Evolutionary conservation across 2,888 invertebrate species (phyloP), one percentile per base, ranked within the genome.

Genomic region (Ctenicera cuprea): DNA sequence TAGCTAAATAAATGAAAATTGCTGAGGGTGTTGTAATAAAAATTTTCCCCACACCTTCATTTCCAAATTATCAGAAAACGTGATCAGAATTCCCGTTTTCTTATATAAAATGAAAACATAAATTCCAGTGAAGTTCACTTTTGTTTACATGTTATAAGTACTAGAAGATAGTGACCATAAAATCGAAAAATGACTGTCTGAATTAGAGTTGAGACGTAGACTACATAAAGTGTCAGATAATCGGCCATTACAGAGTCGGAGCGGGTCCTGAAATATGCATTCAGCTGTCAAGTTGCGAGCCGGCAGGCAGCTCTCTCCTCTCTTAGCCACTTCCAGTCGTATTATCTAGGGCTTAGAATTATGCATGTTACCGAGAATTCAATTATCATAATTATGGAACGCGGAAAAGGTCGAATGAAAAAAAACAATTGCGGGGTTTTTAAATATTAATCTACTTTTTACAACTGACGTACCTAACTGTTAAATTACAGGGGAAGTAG

Each of bases 191-290:
- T 73, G 73, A 43, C 43, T 62, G 70, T 65, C 30, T 20, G 74
- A 70, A 74, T 74, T 74, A 74, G 61, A 74, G 74, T 66, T 69
- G 69, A 69, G 74, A 74, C 59, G 59, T 61, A 74, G 74, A 74
- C 74, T 74, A 72, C 72, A 73, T 75, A 75, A 75, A 75, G 72
- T 73, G 75, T 73, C 75, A 71, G 72, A 72, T 75, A 75, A 75
- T 75, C 72, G 75, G 70, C 75, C 75, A 75, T 75, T 76, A 72
- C 73, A 54, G 73, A 73, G 73, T 75, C 73, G 65, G 75, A 74
- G 70, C 74, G 76, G 71, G 78, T 67, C 76, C 73, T 78, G 77
- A 78, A 78, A 78, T 78, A 78, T 78, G 78, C 78, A 78, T 78
- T 78, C 77, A 78, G 76, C 78, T 78, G 78, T 78, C 78, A 78